Percentiles rank a stretch among this genome's conserved stretches.
Conservation (phyloP, 2,113 vertebrate genomes). For the Dipodomys spectabilis region DNA sequence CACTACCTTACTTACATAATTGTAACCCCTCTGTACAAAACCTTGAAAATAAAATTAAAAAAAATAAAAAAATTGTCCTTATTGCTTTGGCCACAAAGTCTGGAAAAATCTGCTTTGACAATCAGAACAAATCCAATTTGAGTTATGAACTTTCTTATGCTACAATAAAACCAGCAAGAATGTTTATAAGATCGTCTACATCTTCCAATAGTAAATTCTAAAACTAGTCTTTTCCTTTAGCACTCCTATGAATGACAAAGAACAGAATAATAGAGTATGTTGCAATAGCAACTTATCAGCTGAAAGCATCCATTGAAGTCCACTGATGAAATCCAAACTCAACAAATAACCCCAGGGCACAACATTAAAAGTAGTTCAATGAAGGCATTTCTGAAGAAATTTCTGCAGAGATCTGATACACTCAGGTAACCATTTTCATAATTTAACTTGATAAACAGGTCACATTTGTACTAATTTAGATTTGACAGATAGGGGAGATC, state of each 20-base stretch:
- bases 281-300: not conserved
- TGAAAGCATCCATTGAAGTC: not conserved
- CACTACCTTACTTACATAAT: too few species aligned
- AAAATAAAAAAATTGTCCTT: too few species aligned
- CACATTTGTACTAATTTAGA: constrained; percentile 4
- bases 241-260: not conserved
- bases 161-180: not conserved
- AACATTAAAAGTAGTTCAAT: constrained; percentile 25
- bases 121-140: not conserved
- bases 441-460: constrained; percentile 17
- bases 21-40: too few species aligned
- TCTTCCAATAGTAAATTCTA: constrained; percentile 3
- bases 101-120: not conserved
- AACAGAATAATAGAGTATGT: not conserved
- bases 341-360: constrained; percentile 34
- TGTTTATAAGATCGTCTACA: not conserved
- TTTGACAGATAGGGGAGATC: not conserved
- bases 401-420: not conserved
- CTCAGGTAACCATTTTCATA: constrained; percentile 46
- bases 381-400: not conserved
- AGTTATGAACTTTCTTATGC: not conserved
- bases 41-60: too few species aligned
- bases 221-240: not conserved
- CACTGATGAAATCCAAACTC: constrained; percentile 9
- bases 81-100: not conserved